Percentiles rank a stretch among this genome's conserved stretches.
phyloP scores from a whole-genome alignment of 92 coral and sea anemone species.

The Siderastrea radians region DNA sequence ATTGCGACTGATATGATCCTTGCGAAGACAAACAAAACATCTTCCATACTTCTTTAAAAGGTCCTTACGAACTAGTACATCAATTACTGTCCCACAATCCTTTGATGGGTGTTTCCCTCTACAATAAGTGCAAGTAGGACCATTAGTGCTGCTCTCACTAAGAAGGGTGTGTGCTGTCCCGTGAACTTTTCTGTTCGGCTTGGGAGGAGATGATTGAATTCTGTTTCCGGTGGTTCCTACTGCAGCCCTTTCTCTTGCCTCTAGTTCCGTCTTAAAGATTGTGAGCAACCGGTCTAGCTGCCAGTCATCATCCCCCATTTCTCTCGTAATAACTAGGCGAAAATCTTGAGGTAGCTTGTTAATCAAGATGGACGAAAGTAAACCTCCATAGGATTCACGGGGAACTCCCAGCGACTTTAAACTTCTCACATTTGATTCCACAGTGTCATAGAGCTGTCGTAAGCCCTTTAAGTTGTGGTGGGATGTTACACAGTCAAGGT shows the following conservation, averaged over 20 bases:
- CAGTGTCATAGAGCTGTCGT: slow-evolving; percentile 46
- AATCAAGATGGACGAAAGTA: too few relatives aligned
- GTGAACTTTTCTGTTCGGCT: neutral
- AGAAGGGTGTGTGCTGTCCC: neutral
- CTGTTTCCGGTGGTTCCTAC: neutral
- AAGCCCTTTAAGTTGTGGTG: slow-evolving; percentile 9
- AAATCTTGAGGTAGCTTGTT: slow-evolving; percentile 29
- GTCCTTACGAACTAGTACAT: slow-evolving; percentile 23
- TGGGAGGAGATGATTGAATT: neutral
- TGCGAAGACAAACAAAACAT: too few relatives aligned
- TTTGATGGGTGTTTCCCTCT: slow-evolving; percentile 41
- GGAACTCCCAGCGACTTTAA: too few relatives aligned
- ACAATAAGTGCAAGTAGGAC: slow-evolving; percentile 54
- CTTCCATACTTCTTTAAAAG: slow-evolving; percentile 20
- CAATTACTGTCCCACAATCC: slow-evolving; percentile 38
- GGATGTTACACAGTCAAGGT: too few relatives aligned
- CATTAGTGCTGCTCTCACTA: neutral
- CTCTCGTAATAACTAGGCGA: slow-evolving; percentile 47
- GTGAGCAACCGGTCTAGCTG: too few relatives aligned
- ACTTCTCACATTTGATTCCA: slow-evolving; percentile 29
- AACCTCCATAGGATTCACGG: too few relatives aligned
- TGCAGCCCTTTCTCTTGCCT: slow-evolving; percentile 57
- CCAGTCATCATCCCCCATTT: slow-evolving; percentile 43
- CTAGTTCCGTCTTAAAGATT: slow-evolving; percentile 39
- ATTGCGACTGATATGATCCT: too few relatives aligned